Conservation (phyloP, 2,113 vertebrate species). For the Himantopus leucocephalus region DNA sequence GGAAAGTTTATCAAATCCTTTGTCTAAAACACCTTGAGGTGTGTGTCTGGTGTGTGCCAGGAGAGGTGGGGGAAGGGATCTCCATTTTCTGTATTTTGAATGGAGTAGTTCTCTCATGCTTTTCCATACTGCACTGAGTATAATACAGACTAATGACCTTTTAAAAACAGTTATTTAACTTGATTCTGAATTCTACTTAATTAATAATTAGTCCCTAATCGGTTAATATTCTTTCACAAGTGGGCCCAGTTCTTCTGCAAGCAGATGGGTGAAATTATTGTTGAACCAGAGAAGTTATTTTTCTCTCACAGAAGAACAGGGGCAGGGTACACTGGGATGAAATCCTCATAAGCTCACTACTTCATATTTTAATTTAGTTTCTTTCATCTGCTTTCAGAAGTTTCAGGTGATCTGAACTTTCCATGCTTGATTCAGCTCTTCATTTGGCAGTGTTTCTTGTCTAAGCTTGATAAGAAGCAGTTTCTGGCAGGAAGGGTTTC, state of each 20-base stretch:
- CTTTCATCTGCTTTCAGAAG: neutral
- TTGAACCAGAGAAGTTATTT: neutral
- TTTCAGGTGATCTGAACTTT: slow-evolving; percentile 2
- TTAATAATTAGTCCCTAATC: neutral
- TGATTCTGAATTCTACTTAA: neutral
- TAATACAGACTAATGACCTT: neutral
- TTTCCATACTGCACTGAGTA: neutral
- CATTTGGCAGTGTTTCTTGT: neutral
- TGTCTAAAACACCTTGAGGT: neutral
- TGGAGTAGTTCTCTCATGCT: neutral
- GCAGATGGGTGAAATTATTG: neutral
- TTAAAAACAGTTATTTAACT: neutral
- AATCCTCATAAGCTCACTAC: neutral
- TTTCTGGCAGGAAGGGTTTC: neutral
- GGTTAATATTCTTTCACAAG: neutral
- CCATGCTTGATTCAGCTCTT: neutral
- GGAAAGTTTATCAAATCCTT: neutral
- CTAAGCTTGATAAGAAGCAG: neutral
- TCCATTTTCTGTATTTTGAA: neutral
- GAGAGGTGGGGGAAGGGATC: neutral
- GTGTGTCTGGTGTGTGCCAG: neutral
- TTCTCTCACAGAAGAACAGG: neutral
- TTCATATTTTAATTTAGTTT: neutral
- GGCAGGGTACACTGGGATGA: neutral
- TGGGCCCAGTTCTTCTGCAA: neutral